These are phyloP conservation scores for Tholera decimalis DNA, from an alignment of 2,888 invertebrate species.

Conservation along the genomic window DNA sequence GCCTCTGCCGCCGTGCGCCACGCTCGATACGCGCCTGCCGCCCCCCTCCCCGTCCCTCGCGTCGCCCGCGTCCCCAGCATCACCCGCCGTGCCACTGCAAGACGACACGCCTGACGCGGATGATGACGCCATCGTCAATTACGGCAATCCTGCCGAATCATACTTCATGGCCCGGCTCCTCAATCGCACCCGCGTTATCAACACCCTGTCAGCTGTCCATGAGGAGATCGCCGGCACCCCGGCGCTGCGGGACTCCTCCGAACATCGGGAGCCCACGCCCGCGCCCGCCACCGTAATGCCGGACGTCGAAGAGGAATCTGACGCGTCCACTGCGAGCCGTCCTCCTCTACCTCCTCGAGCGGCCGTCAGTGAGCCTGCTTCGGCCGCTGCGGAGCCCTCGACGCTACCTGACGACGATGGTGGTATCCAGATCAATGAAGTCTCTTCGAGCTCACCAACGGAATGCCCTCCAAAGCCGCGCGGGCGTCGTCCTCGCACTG, in stretches of 20 bases:
- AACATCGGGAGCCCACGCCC: constrained; percentile 57
- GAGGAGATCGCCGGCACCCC: constrained; percentile 76
- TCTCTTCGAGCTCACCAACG: constrained; percentile 92
- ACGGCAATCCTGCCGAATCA: constrained; percentile 88
- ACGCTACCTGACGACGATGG: constrained; percentile 74
- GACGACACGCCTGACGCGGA: constrained; percentile 62
- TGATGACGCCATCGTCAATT: constrained; percentile 81
- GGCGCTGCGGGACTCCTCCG: constrained; percentile 52
- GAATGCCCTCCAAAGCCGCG: constrained; percentile 80
- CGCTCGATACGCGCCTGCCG: constrained; percentile 74
- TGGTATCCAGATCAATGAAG: constrained; percentile 93
- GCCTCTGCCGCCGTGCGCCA: constrained; percentile 69
- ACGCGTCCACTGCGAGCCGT: constrained; percentile 40
- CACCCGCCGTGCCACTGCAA: constrained; percentile 46
- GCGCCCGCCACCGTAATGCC: constrained; percentile 53
- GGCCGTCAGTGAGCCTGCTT: constrained; percentile 37
- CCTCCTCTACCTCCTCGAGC: constrained; percentile 55
- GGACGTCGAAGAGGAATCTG: constrained; percentile 54
- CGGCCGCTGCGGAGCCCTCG: constrained; percentile 31
- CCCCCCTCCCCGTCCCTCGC: constrained; percentile 82
- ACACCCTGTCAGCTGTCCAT: constrained; percentile 84
- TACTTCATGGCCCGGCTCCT: constrained; percentile 88
- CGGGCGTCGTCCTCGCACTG: constrained; percentile 74
- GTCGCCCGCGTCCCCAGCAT: constrained; percentile 62
- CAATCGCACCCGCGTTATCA: constrained; percentile 82